phyloP scores from a whole-genome alignment of 2,113 vertebrate species.

The Ictalurus punctatus region DNA sequence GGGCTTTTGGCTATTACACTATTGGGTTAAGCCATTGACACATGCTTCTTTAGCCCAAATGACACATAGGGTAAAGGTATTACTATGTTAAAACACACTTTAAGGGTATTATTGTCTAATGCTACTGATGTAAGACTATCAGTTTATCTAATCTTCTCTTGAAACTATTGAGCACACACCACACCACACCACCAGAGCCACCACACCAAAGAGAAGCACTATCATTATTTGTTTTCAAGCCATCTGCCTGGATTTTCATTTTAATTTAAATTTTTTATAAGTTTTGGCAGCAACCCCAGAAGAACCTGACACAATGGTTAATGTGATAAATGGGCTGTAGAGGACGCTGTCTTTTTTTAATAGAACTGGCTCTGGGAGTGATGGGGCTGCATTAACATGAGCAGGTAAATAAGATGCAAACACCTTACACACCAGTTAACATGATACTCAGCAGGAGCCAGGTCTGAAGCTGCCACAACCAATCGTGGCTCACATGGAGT shows the following conservation, averaged over 20 bases:
- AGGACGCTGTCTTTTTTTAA: conserved; percentile 51
- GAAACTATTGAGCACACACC: neutral
- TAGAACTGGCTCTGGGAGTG: conserved; percentile 35
- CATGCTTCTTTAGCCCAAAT: neutral
- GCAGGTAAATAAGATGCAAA: conserved; percentile 50
- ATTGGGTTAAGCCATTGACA: neutral
- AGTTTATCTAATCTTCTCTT: neutral
- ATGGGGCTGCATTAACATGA: conserved; percentile 43
- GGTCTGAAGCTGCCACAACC: conserved; percentile 46
- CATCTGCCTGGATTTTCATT: conserved; percentile 19
- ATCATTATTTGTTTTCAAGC: conserved; percentile 35
- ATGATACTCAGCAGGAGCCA: conserved; percentile 33
- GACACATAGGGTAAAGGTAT: neutral
- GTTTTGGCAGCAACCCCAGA: conserved; percentile 30
- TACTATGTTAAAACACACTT: neutral
- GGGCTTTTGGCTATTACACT: neutral
- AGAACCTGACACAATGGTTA: conserved; percentile 46
- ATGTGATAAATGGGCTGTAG: conserved; percentile 46
- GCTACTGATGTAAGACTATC: neutral
- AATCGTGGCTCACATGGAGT: conserved; percentile 40
- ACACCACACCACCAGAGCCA: neutral
- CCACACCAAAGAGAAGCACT: conserved; percentile 1
- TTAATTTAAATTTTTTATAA: neutral
- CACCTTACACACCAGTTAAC: conserved; percentile 57
- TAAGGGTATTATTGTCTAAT: neutral